These are phyloP conservation scores for Daboia siamensis DNA, from an alignment of 2,113 vertebrate species.

Conservation along the genomic window DNA sequence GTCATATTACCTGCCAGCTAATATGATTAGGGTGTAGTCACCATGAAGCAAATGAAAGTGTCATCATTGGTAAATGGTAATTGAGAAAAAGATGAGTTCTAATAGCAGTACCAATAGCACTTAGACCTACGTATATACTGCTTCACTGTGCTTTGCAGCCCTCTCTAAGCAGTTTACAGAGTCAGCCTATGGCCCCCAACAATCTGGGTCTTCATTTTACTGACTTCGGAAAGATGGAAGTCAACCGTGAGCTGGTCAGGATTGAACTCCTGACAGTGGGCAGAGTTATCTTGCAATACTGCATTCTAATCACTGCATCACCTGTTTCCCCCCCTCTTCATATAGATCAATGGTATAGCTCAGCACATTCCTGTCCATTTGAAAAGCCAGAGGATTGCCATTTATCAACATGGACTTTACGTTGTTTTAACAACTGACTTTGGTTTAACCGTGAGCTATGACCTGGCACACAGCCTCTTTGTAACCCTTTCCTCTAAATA, in stretches of 20 bases:
- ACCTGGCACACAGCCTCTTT: constrained; percentile 51
- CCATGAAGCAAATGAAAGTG: background rate
- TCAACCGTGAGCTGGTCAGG: background rate
- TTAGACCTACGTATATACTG: background rate
- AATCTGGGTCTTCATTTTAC: background rate
- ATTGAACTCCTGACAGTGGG: background rate
- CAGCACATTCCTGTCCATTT: constrained; percentile 45
- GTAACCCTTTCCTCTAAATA: constrained; percentile 41
- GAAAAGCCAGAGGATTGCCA: background rate
- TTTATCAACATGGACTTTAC: constrained; percentile 47
- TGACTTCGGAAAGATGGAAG: background rate
- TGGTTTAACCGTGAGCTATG: constrained; percentile 59
- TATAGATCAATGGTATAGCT: constrained; percentile 54
- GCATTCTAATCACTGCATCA: background rate
- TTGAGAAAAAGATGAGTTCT: background rate
- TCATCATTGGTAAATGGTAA: background rate
- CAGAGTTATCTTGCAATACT: background rate
- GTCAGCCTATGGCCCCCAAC: background rate
- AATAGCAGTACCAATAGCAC: background rate
- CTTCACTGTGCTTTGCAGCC: background rate
- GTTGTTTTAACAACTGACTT: constrained; percentile 47
- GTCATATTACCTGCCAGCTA: background rate
- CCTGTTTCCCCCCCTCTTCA: background rate
- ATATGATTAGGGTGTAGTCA: background rate
- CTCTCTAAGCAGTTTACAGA: background rate